A percentile compares a stretch with the other conserved stretches of the same genome.
Conservation (phyloP, 2,797 vertebrate species). For the Anniella stebbinsi region DNA sequence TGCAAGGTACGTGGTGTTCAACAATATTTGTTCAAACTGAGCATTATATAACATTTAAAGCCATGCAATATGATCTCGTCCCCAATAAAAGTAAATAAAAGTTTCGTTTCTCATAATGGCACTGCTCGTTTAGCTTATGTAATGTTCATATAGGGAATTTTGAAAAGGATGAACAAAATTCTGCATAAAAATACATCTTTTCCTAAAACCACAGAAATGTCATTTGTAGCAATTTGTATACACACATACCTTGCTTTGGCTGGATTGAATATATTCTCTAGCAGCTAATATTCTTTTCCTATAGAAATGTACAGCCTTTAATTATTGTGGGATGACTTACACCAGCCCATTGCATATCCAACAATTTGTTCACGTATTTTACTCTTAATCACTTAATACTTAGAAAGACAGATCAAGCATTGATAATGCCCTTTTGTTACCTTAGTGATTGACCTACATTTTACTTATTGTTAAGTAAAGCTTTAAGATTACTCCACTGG, state of each 20-base stretch:
- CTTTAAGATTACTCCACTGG: no score
- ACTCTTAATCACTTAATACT: constrained; percentile 11
- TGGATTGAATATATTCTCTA: background rate
- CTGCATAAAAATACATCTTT: background rate
- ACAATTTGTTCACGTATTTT: background rate
- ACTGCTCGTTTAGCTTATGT: background rate
- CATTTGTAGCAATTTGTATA: background rate
- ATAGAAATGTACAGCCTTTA: background rate
- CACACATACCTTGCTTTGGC: background rate
- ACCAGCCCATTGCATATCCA: no score
- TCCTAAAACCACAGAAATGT: background rate
- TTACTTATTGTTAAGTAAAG: background rate
- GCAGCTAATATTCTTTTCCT: background rate
- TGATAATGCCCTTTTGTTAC: constrained; percentile 9
- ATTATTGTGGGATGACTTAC: background rate
- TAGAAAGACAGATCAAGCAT: constrained; percentile 13
- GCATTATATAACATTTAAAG: background rate
- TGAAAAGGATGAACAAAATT: background rate
- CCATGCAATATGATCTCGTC: background rate
- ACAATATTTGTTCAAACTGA: background rate
- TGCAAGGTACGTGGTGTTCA: constrained; percentile 86
- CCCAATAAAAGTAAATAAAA: background rate
- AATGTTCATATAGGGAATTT: background rate
- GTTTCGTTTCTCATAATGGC: background rate
- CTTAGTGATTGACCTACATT: background rate